A percentile compares a stretch with the other conserved stretches of the same genome.
phyloP scores from a whole-genome alignment of 2,888 invertebrate genomes.

The Arrhopalites spinosus region DNA sequence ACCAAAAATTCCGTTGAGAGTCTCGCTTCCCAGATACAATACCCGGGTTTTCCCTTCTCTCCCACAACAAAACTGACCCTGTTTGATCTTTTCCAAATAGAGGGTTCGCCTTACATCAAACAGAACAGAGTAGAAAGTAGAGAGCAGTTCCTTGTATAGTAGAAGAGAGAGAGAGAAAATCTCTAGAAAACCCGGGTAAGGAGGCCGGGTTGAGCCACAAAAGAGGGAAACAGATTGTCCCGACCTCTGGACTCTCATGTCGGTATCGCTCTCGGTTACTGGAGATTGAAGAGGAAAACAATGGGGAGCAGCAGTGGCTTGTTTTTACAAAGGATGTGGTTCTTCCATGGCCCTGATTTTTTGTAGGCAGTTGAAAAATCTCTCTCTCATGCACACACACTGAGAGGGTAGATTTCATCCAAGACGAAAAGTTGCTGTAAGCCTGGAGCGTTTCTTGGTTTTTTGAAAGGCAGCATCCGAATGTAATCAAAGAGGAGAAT shows the following conservation, averaged over 20 bases:
- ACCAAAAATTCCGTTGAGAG: constrained; percentile 5
- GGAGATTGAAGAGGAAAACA: constrained; percentile 28
- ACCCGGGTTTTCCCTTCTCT: neutral
- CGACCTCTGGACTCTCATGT: constrained; percentile 34
- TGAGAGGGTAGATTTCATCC: neutral
- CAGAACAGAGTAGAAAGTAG: neutral
- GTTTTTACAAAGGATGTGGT: neutral
- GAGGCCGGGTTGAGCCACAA: neutral
- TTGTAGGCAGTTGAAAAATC: too few relatives aligned
- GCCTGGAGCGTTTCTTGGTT: neutral
- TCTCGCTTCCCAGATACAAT: neutral
- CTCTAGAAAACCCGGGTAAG: too few relatives aligned
- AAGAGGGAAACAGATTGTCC: neutral
- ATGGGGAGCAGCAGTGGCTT: constrained; percentile 44
- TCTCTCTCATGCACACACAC: neutral
- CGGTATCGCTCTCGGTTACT: neutral
- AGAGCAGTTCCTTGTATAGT: too few relatives aligned
- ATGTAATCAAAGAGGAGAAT: neutral
- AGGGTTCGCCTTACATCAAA: constrained; percentile 10
- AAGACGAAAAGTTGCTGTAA: neutral
- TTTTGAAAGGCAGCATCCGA: neutral
- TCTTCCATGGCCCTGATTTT: too few relatives aligned
- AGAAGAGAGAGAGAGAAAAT: neutral
- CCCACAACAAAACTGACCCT: neutral
- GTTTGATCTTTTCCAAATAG: constrained; percentile 11